phyloP scores from a whole-genome alignment of 1,140 invertebrate species.

The Dendrolimus punctatus region DNA sequence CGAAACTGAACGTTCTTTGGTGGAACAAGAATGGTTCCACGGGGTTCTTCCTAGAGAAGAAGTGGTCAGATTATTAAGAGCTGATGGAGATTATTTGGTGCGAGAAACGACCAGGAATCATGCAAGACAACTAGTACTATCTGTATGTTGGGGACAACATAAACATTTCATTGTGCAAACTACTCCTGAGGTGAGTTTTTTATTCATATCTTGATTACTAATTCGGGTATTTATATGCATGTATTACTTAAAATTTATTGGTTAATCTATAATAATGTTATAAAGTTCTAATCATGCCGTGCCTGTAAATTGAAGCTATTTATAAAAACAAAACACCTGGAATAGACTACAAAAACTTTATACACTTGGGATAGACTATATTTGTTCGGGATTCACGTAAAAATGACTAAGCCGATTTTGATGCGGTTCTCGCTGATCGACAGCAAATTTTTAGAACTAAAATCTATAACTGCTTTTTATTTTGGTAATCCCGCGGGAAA shows the following conservation, averaged over 20 bases:
- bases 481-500: too few relatives aligned
- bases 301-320: too few relatives aligned
- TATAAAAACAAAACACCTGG: too few relatives aligned
- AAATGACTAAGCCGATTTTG: too few relatives aligned
- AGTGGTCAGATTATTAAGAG: constrained; percentile 89
- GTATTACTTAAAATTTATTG: background rate
- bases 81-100: constrained; percentile 95
- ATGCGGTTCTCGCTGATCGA: too few relatives aligned
- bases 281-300: too few relatives aligned
- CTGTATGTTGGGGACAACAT: constrained; percentile 95
- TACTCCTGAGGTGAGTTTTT: constrained; percentile 80
- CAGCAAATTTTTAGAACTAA: too few relatives aligned
- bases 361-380: too few relatives aligned
- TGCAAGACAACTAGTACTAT: constrained; percentile 93
- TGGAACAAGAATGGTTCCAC: constrained; percentile 98
- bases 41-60: constrained; percentile 96
- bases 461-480: too few relatives aligned
- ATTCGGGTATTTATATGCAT: background rate
- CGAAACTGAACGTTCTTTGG: constrained; percentile 73
- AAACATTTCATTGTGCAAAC: constrained; percentile 99
- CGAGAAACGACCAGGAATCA: constrained; percentile 95
- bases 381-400: too few relatives aligned
- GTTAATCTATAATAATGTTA: too few relatives aligned
- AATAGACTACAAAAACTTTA: too few relatives aligned
- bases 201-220: background rate